Percentiles rank a stretch among this genome's conserved stretches.
phyloP scores from a whole-genome alignment of 2,797 vertebrate species.

The Cephalopachus bancanus region DNA sequence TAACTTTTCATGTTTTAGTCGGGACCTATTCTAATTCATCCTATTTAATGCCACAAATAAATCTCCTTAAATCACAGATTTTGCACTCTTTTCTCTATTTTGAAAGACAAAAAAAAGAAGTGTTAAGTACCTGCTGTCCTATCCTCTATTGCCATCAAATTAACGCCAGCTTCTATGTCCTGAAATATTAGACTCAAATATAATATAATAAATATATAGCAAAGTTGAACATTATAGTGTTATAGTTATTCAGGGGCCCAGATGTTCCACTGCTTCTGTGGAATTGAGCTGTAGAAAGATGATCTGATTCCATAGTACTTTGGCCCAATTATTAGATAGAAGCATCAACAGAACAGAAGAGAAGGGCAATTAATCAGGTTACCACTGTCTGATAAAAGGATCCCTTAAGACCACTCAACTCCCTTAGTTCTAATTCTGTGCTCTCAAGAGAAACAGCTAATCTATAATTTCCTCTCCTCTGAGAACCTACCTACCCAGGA shows the following conservation, averaged over 20 bases:
- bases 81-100: background rate
- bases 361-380: constrained; percentile 84
- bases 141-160: background rate
- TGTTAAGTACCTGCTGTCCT: background rate
- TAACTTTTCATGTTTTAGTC: background rate
- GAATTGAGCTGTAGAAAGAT: background rate
- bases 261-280: background rate
- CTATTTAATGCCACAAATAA: background rate
- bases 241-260: too few relatives aligned
- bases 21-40: background rate
- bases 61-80: background rate
- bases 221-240: background rate
- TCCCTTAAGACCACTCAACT: constrained; percentile 75
- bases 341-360: constrained; percentile 69
- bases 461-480: constrained; percentile 76
- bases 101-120: background rate
- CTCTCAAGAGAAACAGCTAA: constrained; percentile 77
- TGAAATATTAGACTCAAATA: background rate
- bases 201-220: background rate
- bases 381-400: constrained; percentile 78
- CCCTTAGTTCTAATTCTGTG: constrained; percentile 81
- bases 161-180: background rate
- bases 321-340: constrained; percentile 78
- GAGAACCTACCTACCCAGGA: constrained; percentile 74
- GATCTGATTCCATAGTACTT: constrained; percentile 27